Percentiles rank a stretch among this genome's conserved stretches.
Conservation (phyloP, 2,113 vertebrate genomes). For the Sciurus niger region DNA sequence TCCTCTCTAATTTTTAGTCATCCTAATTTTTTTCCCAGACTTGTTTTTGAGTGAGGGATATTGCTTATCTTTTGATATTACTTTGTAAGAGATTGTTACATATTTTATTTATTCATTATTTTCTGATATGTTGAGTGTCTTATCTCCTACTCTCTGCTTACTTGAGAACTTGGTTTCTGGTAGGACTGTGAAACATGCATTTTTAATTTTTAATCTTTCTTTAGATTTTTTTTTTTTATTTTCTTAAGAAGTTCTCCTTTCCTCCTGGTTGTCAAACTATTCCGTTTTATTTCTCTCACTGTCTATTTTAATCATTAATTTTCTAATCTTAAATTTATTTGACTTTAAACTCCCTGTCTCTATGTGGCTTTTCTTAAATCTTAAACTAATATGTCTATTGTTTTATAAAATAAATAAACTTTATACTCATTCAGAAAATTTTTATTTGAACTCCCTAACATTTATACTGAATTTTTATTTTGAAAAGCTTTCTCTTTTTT, state of each 20-base stretch:
- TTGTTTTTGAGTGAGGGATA: not conserved
- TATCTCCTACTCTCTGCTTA: not conserved
- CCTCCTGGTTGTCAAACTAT: not conserved
- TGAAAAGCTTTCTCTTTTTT: slow-evolving; percentile 2
- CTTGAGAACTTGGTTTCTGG: slow-evolving; percentile 13
- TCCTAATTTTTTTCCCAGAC: not conserved
- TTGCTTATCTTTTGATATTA: not conserved
- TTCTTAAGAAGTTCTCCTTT: not conserved
- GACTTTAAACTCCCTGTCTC: not conserved
- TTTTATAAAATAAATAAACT: slow-evolving; percentile 32
- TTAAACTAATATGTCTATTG: not conserved
- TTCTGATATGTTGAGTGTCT: not conserved
- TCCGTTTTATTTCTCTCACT: not conserved
- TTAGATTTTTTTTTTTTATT: not conserved
- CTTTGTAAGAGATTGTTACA: not conserved
- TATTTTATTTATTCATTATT: not conserved
- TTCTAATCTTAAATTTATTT: slow-evolving; percentile 26
- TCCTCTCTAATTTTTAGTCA: not conserved
- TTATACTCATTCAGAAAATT: slow-evolving; percentile 13
- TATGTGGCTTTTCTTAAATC: not conserved
- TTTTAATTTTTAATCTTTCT: slow-evolving; percentile 24
- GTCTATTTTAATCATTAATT: slow-evolving; percentile 20
- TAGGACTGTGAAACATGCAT: not conserved
- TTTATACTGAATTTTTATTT: slow-evolving; percentile 21
- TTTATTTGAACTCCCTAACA: not conserved